Evolutionary conservation across 2,113 vertebrate genomes (phyloP).

Genomic region (Xiphophorus maculatus): DNA sequence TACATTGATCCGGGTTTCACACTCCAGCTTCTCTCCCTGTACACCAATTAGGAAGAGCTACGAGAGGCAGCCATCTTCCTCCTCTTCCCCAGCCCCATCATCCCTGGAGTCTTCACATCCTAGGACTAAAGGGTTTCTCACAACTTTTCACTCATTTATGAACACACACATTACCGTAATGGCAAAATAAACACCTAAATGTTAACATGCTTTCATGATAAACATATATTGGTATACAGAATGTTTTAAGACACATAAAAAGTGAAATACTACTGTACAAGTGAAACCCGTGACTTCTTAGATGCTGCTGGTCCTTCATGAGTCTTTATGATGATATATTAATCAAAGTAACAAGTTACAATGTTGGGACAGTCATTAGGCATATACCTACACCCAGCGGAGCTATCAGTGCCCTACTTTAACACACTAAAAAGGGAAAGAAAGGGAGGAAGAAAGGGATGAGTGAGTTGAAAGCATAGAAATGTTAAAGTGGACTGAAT

Average conservation of each 20-base stretch:
- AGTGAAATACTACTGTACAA: neutral
- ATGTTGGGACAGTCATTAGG: slow-evolving; percentile 75
- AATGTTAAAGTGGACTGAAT: slow-evolving; percentile 37
- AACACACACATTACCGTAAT: slow-evolving; percentile 31
- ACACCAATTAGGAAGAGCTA: slow-evolving; percentile 74
- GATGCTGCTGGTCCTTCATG: slow-evolving; percentile 61
- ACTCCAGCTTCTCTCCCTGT: slow-evolving; percentile 47
- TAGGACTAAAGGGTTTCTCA: slow-evolving; percentile 41
- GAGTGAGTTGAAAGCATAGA: slow-evolving; percentile 37
- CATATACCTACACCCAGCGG: slow-evolving; percentile 64
- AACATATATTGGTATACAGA: neutral
- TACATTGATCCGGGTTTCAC: slow-evolving; percentile 62
- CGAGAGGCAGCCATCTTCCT: slow-evolving; percentile 31
- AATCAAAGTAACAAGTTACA: slow-evolving; percentile 72
- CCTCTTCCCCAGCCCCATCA: slow-evolving; percentile 7
- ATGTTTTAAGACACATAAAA: neutral
- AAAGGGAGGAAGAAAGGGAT: slow-evolving; percentile 17
- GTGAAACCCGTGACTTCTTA: slow-evolving; percentile 62
- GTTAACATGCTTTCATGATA: slow-evolving; percentile 19
- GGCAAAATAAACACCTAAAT: slow-evolving; percentile 45
- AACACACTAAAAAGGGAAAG: slow-evolving; percentile 34
- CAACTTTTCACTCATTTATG: slow-evolving; percentile 38
- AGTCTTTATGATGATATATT: slow-evolving; percentile 80
- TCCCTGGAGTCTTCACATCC: slow-evolving; percentile 49
- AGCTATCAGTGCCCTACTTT: slow-evolving; percentile 53